These are phyloP conservation scores for Cairina moschata DNA, from an alignment of 2,113 vertebrate genomes.

Conservation along the genomic window DNA sequence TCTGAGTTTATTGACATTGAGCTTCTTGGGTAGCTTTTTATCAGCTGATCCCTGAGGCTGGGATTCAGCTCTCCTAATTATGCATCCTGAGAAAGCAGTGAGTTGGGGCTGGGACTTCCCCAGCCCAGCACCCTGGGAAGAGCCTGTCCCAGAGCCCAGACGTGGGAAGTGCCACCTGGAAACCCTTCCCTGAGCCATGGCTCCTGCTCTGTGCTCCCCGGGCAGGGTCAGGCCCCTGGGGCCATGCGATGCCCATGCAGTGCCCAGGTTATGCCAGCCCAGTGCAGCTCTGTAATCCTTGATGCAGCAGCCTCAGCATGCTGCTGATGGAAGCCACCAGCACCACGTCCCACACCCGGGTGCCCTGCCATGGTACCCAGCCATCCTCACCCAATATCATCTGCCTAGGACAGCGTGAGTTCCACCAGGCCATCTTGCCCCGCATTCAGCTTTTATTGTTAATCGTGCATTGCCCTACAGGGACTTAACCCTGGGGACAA, in stretches of 20 bases:
- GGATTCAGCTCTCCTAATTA: background rate
- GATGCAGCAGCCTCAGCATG: background rate
- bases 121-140: background rate
- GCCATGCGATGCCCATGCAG: background rate
- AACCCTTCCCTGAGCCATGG: background rate
- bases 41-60: background rate
- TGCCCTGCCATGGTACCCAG: background rate
- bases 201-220: background rate
- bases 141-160: background rate
- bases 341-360: background rate
- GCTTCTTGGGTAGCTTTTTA: background rate
- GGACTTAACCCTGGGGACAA: background rate
- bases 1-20: background rate
- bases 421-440: background rate
- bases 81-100: background rate
- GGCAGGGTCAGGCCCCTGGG: background rate
- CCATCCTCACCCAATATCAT: background rate
- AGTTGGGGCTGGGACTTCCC: constrained; percentile 2
- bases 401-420: background rate
- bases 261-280: background rate
- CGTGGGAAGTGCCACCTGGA: background rate
- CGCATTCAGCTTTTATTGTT: background rate
- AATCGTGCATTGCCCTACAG: background rate
- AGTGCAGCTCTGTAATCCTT: background rate
- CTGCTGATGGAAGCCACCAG: background rate